Conservation (phyloP, 2,113 vertebrate genomes). For the Phalacrocorax aristotelis region DNA sequence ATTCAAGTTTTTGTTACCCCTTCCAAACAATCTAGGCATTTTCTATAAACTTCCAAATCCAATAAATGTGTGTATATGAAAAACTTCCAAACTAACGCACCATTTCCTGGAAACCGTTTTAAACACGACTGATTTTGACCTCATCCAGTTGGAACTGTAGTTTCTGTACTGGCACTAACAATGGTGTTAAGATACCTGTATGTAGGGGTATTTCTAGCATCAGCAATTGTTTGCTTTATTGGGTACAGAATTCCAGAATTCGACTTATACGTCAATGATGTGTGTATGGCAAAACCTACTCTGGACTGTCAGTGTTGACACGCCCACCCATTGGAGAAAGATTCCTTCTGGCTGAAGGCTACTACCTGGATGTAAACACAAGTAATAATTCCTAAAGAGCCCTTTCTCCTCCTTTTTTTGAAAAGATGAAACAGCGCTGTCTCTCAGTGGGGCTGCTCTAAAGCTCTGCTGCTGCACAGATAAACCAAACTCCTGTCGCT, state of each 20-base stretch:
- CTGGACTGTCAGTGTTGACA: not conserved
- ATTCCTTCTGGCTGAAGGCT: not conserved
- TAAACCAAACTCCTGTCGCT: not conserved
- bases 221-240: not conserved
- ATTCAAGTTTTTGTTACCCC: not conserved
- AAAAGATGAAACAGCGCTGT: not conserved
- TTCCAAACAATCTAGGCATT: not conserved
- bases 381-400: not conserved
- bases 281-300: not conserved
- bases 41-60: not conserved
- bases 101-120: not conserved
- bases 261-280: not conserved
- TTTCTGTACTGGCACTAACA: not conserved
- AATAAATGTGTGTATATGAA: not conserved
- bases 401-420: not conserved
- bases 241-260: not conserved
- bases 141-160: not conserved
- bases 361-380: not conserved
- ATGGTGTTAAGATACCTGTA: not conserved
- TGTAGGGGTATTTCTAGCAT: not conserved
- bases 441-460: not conserved
- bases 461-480: not conserved
- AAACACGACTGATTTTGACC: not conserved
- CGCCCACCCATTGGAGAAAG: not conserved
- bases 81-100: not conserved